Base-by-base conservation (phyloP, 2,113 vertebrate species). In the Macrotis lagotis region DNA sequence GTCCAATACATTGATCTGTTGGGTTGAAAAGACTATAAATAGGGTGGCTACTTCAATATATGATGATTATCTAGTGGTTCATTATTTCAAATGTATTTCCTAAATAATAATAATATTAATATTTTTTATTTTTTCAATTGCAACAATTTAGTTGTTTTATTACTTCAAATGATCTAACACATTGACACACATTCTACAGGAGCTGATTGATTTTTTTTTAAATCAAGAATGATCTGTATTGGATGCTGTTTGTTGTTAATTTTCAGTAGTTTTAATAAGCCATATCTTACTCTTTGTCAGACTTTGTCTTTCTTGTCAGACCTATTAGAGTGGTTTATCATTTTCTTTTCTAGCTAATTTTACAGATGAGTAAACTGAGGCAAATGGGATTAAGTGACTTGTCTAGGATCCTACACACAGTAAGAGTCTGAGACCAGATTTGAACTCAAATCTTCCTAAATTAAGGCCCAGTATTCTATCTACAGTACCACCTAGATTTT, bases 1-100 rank as follows among this genome's bases (percentile, higher is more conserved):
- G 50, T 14, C 9, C 8, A 47, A 50, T 28, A 3, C 66, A 31
- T 95, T 91, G n/a, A 49, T 89, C 89, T 93, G 31, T 94, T 95
- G 92, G 4, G 88, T 51, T 91, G 91, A 52, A 94, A 92, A 91
- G 59, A 91, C 24, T 48, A 0, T 11, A 52, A 90, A 89, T 95
- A 94, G 11, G 90, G 96, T 12, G 66, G 5, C 90, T 0, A 48
- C 3, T 91, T 95, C 37, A 8, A 6, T 93, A 24, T 92, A 25
- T 83, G 25, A 28, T 11, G 89, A 88, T 92, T 48, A 83, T 91
- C 92, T 51, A 50, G 0, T 50, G 93, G 74, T 48, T 95, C 90
- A 95, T 10, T 92, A 91, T 91, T 96, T 92, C 93, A 95, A 25
- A 95, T 94, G 89, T 48, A 37, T 94, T 96, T 94, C 94, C 52